Evolutionary conservation across 2,797 vertebrate species (phyloP), one percentile per base, ranked within the genome.

Genomic region (Hippoglossus hippoglossus): DNA sequence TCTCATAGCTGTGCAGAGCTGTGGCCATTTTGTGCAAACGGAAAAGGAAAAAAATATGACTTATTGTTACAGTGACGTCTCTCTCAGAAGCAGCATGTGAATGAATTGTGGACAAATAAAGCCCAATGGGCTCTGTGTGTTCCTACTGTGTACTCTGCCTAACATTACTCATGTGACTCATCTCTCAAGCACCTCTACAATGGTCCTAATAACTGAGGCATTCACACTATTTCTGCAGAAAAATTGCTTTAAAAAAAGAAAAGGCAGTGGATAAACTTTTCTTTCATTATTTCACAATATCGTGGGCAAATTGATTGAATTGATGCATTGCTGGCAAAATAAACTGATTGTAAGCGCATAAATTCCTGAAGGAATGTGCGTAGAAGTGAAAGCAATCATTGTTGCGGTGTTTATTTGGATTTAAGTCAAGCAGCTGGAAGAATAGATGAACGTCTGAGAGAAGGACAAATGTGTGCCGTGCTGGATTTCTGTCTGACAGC

Each of bases 401-500:
- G 52, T 71, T 34, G 0, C 62, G 21, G 52, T 64, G 79, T 78
- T 82, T 77, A 72, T 87, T 85, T 85, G 63, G 76, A 72, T 87
- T 91, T 67, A 63, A 80, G 71, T 86, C 65, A 82, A 67, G 60
- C 69, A 71, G 73, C 77, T 85, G 77, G 64, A 75, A 73, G 83
- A 79, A 87, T 49, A 82, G 81, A 85, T 83, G 83, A 61, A 78
- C 68, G 73, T 89, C 78, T 77, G 51, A 68, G 53, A 70, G 72
- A 85, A 81, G 47, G 67, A 85, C 63, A 77, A 52, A 57, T 39
- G 25, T 36, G 25, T 55, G 65, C 72, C 54, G 75, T 78, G 59
- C 83, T 71, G 41, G 69, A 77, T 85, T 80, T 89, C 65, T 81
- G 26, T 71, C 60, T 83, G 82, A 86, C 81, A 85, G 79, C 72